Conservation (phyloP, 2,888 invertebrate genomes). For the Unio delphinus region DNA sequence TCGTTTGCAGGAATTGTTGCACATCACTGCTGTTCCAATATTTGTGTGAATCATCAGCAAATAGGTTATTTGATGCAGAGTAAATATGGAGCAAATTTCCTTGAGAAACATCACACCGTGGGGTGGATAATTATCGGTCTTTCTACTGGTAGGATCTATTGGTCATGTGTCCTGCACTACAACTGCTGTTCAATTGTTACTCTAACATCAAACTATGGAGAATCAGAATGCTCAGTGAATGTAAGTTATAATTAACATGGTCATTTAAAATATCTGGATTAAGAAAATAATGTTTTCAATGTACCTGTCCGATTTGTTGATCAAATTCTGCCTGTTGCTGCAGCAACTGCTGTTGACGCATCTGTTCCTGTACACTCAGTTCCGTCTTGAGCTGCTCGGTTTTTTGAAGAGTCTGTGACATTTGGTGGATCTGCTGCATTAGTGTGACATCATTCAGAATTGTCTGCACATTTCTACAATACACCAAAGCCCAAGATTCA, state of each 20-base stretch:
- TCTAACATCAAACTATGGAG: too few species aligned
- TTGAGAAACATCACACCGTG: too few species aligned
- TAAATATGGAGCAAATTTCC: too few species aligned
- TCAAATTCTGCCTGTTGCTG: slow-evolving; percentile 65
- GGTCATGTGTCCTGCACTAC: too few species aligned
- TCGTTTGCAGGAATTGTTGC: too few species aligned
- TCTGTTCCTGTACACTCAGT: slow-evolving; percentile 51
- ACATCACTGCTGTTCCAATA: too few species aligned
- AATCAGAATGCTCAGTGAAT: too few species aligned
- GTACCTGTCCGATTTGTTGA: slow-evolving; percentile 49
- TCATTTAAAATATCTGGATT: slow-evolving; percentile 1
- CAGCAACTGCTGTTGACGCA: slow-evolving; percentile 67
- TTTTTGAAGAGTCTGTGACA: slow-evolving; percentile 70
- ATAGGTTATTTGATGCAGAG: too few species aligned
- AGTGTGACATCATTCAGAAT: slow-evolving; percentile 90
- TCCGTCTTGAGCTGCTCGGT: slow-evolving; percentile 59
- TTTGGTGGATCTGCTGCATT: slow-evolving; percentile 86
- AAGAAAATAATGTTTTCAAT: background rate
- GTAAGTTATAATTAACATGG: background rate
- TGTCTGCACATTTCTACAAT: slow-evolving; percentile 52
- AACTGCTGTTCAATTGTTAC: too few species aligned
- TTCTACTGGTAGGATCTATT: too few species aligned
- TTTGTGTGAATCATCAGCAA: too few species aligned
- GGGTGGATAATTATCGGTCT: too few species aligned
- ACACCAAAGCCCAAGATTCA: background rate